phyloP scores from a whole-genome alignment of 2,888 invertebrate genomes.

The Stenolophus ochropezus region DNA sequence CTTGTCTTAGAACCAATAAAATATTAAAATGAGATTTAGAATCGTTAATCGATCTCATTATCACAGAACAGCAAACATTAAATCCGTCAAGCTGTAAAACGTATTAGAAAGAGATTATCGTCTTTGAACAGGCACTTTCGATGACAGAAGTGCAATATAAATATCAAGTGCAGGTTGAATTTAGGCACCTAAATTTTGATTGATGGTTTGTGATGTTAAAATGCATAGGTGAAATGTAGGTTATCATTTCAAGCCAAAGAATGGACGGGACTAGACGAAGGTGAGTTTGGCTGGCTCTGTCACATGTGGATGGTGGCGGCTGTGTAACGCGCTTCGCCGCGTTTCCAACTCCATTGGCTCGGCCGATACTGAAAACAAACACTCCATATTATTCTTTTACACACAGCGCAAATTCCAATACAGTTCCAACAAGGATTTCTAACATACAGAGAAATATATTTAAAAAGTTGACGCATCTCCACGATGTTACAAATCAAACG shows the following conservation, averaged over 20 bases:
- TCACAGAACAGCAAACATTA: conserved; percentile 53
- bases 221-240: conserved; percentile 1
- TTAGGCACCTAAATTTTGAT: conserved; percentile 47
- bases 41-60: conserved; percentile 53
- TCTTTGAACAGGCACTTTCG: conserved; percentile 42
- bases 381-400: not conserved
- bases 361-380: conserved; percentile 87
- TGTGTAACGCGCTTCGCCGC: conserved; percentile 94
- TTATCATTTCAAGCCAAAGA: conserved; percentile 35
- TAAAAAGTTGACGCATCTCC: too few relatives aligned
- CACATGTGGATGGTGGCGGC: conserved; percentile 97
- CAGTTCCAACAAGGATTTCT: too few relatives aligned
- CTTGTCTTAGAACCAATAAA: conserved; percentile 43
- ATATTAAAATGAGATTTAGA: conserved; percentile 48
- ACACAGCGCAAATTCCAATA: not conserved
- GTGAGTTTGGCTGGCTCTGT: conserved; percentile 65
- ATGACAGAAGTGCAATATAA: conserved; percentile 30
- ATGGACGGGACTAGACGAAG: conserved; percentile 57
- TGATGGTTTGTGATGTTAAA: conserved; percentile 38
- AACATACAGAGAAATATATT: too few relatives aligned
- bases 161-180: conserved; percentile 33
- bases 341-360: conserved; percentile 93
- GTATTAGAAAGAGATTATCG: conserved; percentile 38
- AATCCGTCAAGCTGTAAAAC: conserved; percentile 37
- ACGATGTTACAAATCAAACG: too few relatives aligned